These are phyloP conservation scores for Augochlora pura DNA, from an alignment of 1,140 invertebrate genomes.

Conservation along the genomic window DNA sequence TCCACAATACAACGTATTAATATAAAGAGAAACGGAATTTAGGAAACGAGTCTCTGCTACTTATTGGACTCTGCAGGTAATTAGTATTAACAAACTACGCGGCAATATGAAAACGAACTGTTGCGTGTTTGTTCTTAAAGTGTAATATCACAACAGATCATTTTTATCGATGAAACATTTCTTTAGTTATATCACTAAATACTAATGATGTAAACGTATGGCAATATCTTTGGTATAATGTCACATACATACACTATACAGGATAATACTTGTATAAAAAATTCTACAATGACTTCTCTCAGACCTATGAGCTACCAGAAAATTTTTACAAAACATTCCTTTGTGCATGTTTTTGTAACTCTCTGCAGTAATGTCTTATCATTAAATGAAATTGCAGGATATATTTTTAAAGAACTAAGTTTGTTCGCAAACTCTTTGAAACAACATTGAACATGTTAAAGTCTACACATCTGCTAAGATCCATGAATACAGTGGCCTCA, in stretches of 20 bases:
- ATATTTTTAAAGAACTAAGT: background rate
- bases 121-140: background rate
- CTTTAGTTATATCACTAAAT: background rate
- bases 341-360: background rate
- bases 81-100: background rate
- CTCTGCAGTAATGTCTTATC: background rate
- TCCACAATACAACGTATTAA: background rate
- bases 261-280: background rate
- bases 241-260: background rate
- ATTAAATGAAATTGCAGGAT: background rate
- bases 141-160: background rate
- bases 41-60: background rate
- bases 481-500: slow-evolving; percentile 76
- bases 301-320: background rate
- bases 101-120: background rate
- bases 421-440: slow-evolving; percentile 1
- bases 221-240: background rate
- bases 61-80: background rate
- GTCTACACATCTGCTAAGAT: slow-evolving; percentile 74
- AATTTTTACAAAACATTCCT: slow-evolving; percentile 1
- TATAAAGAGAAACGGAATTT: slow-evolving; percentile 10
- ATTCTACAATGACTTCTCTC: background rate
- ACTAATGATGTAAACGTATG: background rate
- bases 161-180: background rate
- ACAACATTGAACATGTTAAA: slow-evolving; percentile 2